Conservation (phyloP, 2,888 invertebrate species). For the Pristionchus japonicus region DNA sequence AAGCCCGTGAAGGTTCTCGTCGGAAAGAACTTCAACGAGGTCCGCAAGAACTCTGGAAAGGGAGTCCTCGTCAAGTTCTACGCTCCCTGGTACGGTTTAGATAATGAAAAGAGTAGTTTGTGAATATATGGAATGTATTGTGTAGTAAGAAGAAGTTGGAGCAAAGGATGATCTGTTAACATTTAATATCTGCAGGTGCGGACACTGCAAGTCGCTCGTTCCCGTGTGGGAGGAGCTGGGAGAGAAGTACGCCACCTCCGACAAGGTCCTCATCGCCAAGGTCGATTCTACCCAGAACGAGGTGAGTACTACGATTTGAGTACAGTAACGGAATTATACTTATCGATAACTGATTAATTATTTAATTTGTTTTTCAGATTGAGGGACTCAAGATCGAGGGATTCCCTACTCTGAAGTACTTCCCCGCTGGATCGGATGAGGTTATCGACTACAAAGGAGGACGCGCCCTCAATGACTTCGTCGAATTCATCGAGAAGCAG, state of each 20-base stretch:
- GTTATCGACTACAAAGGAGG: slow-evolving; percentile 91
- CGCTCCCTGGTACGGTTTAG: slow-evolving; percentile 86
- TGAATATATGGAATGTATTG: background rate
- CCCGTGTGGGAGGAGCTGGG: slow-evolving; percentile 95
- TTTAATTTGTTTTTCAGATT: slow-evolving; percentile 81
- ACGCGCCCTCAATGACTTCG: slow-evolving; percentile 90
- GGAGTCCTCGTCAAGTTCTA: slow-evolving; percentile 97
- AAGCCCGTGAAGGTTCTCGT: slow-evolving; percentile 92
- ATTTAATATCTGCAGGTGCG: slow-evolving; percentile 78
- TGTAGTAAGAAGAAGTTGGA: background rate
- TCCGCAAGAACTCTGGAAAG: slow-evolving; percentile 84
- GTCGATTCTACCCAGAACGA: slow-evolving; percentile 96
- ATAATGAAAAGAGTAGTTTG: background rate
- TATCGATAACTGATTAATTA: background rate
- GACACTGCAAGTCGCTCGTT: slow-evolving; percentile 94
- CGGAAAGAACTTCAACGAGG: slow-evolving; percentile 88
- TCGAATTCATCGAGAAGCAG: slow-evolving; percentile 83
- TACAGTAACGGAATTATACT: background rate
- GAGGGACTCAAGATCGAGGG: slow-evolving; percentile 94
- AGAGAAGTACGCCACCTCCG: slow-evolving; percentile 87
- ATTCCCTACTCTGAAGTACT: slow-evolving; percentile 91
- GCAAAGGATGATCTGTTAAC: no score
- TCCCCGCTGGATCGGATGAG: slow-evolving; percentile 90
- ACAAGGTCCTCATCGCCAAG: slow-evolving; percentile 91
- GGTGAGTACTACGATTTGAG: slow-evolving; percentile 77